Evolutionary conservation across 2,113 vertebrate genomes (phyloP), one percentile per base, ranked within the genome.

Genomic region (Desmodus rotundus): DNA sequence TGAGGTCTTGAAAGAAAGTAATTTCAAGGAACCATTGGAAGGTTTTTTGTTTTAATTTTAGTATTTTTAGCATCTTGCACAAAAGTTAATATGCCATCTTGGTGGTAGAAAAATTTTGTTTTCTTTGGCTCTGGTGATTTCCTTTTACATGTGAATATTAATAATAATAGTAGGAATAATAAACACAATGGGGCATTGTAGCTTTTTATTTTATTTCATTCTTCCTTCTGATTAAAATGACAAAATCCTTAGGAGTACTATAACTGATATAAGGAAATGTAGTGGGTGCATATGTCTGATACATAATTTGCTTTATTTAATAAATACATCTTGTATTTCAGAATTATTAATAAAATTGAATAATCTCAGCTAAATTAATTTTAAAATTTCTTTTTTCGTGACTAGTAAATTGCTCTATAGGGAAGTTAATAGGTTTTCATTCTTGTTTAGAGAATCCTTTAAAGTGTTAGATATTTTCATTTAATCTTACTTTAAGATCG

Each of bases 21-120:
- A 96, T 94, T 92, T 95, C 15, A 94, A 89, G 61, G 74, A 93
- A 86, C 54, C 52, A 38, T 56, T 82, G 89, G 45, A 86, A 81
- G 19, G 2, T 88, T 84, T 85, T 54, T 89, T 65, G 45, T 82
- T 80, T 94, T 36, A 41, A 91, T 92, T 84, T 90, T 54, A 88
- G 47, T 80, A 31, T 77, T 85, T 96, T 93, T 50, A 74, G 12
- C 24, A 74, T 81, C 45, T 86, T 91, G 41, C 19, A 80, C 33
- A 38, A 50, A 93, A 95, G 70, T 41, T 93, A 80, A 58, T 65
- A 26, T 89, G 77, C 45, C 50, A 20, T 89, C 22, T 20, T 10
- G 16, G 14, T 86, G 31, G 81, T 86, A 45, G 63, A 85, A 89
- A 81, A 72, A 47, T 33, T 74, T 90, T 67, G 3, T 90, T 77